phyloP scores from a whole-genome alignment of 2,797 vertebrate species.

The Taenioides sp. region DNA sequence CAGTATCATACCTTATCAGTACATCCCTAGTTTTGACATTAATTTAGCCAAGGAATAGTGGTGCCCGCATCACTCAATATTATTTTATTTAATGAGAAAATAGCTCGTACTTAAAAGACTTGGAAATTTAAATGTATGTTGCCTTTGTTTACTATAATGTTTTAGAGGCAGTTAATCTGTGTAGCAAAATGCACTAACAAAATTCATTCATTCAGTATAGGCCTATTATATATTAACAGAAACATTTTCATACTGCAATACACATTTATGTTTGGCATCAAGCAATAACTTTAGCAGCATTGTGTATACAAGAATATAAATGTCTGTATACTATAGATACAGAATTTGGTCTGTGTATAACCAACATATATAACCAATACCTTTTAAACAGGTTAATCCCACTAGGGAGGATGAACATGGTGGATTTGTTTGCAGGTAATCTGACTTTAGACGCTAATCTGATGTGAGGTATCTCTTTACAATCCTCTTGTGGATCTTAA shows the following conservation, averaged over 20 bases:
- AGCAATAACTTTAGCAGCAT: no score
- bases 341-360: neutral
- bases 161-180: no score
- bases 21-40: neutral
- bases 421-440: conserved; percentile 5
- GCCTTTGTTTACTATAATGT: no score
- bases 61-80: neutral
- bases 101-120: no score
- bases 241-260: no score
- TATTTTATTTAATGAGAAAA: neutral
- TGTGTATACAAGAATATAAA: no score
- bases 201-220: no score
- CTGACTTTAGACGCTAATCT: neutral
- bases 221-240: no score
- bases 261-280: no score
- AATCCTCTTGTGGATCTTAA: conserved; percentile 6
- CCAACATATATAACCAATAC: neutral
- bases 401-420: neutral
- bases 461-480: neutral
- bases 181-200: no score
- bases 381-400: conserved; percentile 12
- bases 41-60: neutral
- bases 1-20: no score
- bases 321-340: neutral
- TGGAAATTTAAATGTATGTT: no score